These are phyloP conservation scores for Periparus ater DNA, from an alignment of 2,797 vertebrate species.

Conservation along the genomic window DNA sequence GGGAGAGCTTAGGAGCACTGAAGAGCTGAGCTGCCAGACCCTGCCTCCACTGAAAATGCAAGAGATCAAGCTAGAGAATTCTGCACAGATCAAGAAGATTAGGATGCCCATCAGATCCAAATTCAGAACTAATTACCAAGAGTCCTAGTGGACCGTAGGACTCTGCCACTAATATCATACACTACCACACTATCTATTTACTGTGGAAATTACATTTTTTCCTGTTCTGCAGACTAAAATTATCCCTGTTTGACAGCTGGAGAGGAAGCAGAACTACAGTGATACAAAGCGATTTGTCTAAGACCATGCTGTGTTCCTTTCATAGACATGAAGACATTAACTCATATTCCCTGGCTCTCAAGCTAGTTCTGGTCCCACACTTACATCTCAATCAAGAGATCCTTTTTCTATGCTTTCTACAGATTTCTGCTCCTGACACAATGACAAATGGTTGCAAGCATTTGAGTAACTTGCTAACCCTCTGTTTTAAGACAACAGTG, in stretches of 20 bases:
- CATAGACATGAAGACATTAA: neutral
- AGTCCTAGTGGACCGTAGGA: neutral
- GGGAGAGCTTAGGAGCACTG: neutral
- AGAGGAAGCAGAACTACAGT: neutral
- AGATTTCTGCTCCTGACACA: neutral
- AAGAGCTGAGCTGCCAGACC: neutral
- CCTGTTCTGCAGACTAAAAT: neutral
- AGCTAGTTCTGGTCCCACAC: neutral
- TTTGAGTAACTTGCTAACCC: neutral
- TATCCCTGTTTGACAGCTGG: neutral
- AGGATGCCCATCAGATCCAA: neutral
- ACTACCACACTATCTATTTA: neutral
- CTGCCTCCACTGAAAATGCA: neutral
- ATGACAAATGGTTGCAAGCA: neutral
- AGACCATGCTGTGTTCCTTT: neutral
- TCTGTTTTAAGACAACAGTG: neutral
- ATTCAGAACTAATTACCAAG: neutral
- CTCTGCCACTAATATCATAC: neutral
- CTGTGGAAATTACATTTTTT: conserved; percentile 1
- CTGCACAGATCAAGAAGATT: neutral
- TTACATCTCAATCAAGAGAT: neutral
- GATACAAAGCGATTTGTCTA: neutral
- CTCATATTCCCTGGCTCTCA: neutral
- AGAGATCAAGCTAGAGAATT: neutral
- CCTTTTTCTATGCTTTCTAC: neutral